Conservation (phyloP, 2,113 vertebrate species). For the Oreotragus oreotragus region DNA sequence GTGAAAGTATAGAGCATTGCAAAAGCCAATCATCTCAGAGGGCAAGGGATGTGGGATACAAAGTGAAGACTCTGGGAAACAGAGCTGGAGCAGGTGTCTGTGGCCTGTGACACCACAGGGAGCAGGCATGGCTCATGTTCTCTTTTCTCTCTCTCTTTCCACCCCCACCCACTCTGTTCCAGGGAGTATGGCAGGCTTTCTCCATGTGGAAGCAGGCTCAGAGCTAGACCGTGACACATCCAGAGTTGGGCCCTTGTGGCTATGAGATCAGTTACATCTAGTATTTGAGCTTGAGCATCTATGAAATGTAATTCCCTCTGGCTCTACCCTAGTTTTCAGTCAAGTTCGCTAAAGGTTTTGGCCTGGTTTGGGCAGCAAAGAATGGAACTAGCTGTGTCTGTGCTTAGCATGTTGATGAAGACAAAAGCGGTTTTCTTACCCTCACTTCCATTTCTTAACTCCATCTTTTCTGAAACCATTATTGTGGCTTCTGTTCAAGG, state of each 20-base stretch:
- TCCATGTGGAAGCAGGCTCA: not conserved
- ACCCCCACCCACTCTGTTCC: not conserved
- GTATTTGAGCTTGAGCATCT: not conserved
- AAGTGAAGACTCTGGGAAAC: not conserved
- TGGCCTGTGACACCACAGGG: not conserved
- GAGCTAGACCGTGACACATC: not conserved
- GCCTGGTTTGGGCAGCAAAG: not conserved
- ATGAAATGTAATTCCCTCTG: not conserved
- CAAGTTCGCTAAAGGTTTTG: not conserved
- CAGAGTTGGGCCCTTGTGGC: not conserved
- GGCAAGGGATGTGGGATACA: not conserved
- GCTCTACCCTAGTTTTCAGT: not conserved
- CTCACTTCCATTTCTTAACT: not conserved
- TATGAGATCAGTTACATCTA: not conserved
- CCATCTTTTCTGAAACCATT: not conserved
- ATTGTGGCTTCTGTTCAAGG: not conserved
- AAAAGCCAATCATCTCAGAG: not conserved
- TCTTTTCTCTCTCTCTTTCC: not conserved
- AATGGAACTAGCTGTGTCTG: not conserved
- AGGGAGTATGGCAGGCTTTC: not conserved
- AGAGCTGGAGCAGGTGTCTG: not conserved
- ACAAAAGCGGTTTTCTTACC: not conserved
- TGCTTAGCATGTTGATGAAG: not conserved
- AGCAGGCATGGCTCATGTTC: too few species aligned
- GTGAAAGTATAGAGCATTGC: not conserved